These are phyloP conservation scores for Acleris cristana DNA, from an alignment of 2,888 invertebrate species.

Conservation along the genomic window DNA sequence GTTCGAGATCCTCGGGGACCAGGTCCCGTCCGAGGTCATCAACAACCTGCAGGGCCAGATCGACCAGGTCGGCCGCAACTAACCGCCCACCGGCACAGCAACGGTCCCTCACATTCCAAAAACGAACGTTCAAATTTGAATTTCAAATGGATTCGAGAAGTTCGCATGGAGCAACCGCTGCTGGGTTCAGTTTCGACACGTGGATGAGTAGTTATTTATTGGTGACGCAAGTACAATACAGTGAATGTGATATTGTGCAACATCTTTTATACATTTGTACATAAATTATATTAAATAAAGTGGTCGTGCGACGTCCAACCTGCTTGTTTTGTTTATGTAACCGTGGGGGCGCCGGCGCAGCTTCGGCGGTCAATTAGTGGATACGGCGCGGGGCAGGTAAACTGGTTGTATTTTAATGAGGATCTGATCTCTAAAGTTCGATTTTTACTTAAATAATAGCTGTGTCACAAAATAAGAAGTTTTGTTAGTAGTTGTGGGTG, in stretches of 20 bases:
- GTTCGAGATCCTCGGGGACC: constrained; percentile 92
- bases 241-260: constrained; percentile 78
- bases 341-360: constrained; percentile 34
- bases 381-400: constrained; percentile 8
- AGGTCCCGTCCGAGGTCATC: constrained; percentile 94
- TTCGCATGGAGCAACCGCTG: constrained; percentile 46
- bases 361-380: constrained; percentile 23
- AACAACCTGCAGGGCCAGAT: constrained; percentile 94
- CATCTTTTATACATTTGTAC: constrained; percentile 76
- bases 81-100: constrained; percentile 37
- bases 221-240: constrained; percentile 71
- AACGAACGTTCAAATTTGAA: constrained; percentile 25
- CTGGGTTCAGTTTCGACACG: constrained; percentile 40
- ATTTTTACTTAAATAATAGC: neutral
- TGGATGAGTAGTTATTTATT: constrained; percentile 65
- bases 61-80: constrained; percentile 90
- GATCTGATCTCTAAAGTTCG: constrained; percentile 16
- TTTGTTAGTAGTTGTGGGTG: neutral
- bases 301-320: constrained; percentile 59
- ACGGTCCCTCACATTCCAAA: constrained; percentile 17
- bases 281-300: constrained; percentile 72
- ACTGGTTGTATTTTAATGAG: constrained; percentile 24
- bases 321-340: constrained; percentile 62
- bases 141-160: constrained; percentile 29
- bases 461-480: neutral